phyloP scores from a whole-genome alignment of 1,140 invertebrate genomes.

The Drosophila nebulosa region DNA sequence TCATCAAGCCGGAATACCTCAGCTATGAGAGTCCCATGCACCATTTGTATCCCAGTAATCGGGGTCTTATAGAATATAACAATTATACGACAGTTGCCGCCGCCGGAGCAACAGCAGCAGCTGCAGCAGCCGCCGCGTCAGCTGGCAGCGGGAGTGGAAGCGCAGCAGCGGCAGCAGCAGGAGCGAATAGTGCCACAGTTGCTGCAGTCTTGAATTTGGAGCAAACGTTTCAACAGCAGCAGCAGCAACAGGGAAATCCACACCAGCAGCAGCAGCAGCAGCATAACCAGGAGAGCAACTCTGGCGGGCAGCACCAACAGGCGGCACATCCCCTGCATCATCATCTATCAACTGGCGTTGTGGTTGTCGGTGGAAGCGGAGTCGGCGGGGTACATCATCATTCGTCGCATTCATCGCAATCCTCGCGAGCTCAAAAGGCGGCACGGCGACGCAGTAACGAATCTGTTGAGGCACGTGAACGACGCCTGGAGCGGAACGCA shows the following conservation, averaged over 20 bases:
- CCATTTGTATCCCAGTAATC: constrained; percentile 72
- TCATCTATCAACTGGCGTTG: constrained; percentile 65
- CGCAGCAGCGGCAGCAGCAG: constrained; percentile 24
- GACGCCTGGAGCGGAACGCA: constrained; percentile 74
- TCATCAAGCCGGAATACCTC: constrained; percentile 79
- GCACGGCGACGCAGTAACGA: constrained; percentile 78
- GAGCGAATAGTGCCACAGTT: constrained; percentile 10
- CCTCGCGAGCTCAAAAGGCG: constrained; percentile 69
- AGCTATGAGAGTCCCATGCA: constrained; percentile 80
- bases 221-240: constrained; percentile 50
- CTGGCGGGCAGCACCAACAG: constrained; percentile 50
- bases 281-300: constrained; percentile 41
- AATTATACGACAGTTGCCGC: constrained; percentile 63
- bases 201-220: constrained; percentile 49
- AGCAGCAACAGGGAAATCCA: constrained; percentile 39
- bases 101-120: constrained; percentile 51
- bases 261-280: constrained; percentile 40
- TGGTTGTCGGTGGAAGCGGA: constrained; percentile 37
- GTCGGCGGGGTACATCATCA: constrained; percentile 28
- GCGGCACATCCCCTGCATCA: constrained; percentile 65
- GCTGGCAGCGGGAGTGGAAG: constrained; percentile 32
- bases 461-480: constrained; percentile 68
- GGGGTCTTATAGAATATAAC: constrained; percentile 76
- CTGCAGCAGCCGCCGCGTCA: constrained; percentile 36
- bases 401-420: constrained; percentile 20